These are phyloP conservation scores for Promerops cafer DNA, from an alignment of 2,113 vertebrate genomes.

Conservation along the genomic window DNA sequence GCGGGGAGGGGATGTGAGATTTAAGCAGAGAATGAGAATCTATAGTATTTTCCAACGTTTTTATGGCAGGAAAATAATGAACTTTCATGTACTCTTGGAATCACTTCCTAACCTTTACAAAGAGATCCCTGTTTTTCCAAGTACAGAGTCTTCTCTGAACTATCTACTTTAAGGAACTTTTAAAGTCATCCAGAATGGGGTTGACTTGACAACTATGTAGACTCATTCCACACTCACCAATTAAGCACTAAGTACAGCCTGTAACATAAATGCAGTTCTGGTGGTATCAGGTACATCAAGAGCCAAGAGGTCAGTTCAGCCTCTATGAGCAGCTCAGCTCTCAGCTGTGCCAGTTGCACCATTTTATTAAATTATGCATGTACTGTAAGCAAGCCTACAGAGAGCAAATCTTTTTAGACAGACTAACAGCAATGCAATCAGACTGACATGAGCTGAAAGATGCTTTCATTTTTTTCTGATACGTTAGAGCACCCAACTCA, in stretches of 20 bases:
- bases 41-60: not conserved
- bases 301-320: not conserved
- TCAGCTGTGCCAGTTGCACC: not conserved
- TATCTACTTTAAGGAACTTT: not conserved
- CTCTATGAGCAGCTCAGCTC: not conserved
- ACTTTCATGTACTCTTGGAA: not conserved
- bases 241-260: not conserved
- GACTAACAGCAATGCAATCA: not conserved
- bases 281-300: not conserved
- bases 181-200: not conserved
- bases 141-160: not conserved
- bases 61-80: not conserved
- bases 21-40: not conserved
- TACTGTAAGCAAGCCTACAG: not conserved
- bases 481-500: not conserved
- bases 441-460: not conserved
- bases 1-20: not conserved
- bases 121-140: not conserved
- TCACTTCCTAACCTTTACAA: not conserved
- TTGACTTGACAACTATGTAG: not conserved
- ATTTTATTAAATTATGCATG: not conserved
- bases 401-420: not conserved
- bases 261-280: not conserved
- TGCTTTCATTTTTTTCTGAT: not conserved
- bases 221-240: not conserved